Base-by-base conservation (phyloP, 2,888 invertebrate genomes). In the Petrolisthes cinctipes region DNA sequence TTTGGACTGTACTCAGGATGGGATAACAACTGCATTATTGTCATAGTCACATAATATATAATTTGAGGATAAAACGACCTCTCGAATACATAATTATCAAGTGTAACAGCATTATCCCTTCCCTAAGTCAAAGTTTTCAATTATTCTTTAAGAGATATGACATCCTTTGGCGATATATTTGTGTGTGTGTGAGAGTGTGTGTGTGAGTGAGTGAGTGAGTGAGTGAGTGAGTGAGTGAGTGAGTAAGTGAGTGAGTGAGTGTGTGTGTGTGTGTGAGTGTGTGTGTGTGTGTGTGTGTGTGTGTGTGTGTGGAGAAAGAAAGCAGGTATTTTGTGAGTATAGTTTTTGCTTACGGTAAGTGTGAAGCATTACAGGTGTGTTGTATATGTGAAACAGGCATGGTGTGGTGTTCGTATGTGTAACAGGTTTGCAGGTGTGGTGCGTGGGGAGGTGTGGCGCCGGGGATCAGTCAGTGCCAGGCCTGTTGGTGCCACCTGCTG, bases 151-250 rank as follows among this genome's bases (percentile, higher is more conserved):
- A 51, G 82, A 20, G 57, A 56, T 56, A 4, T 11, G 73, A 1
- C 0, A 9, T 11, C 0, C 1, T 11, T 17, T 61, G 17, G 61
- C 3, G 17, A 1, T 61, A 17, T n/a, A 9, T 7, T 4, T 11
- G 75, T 17, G 9, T 11, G 75, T 75, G 75, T n/a, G 61, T 81
- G 81, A 4, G 57, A 2, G 81, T 54, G 81, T 61, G 57, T 51
- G 56, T 20, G 20, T 37, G 37, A 4, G 75, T 75, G 23, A 56
- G 81, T n/a, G 57, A 56, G 56, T 54, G 57, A 20, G 56, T 54
- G 4, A 53, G 80, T 5, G 81, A 57, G 57, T n/a, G 57, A n/a
- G 17, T n/a, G 56, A 57, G 81, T 17, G 66, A 76, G 76, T 51
- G 76, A 51, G 76, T 5, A 61, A 82, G 66, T n/a, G 66, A 23